Evolutionary conservation across 2,797 vertebrate genomes (phyloP).

Genomic region (Sardinella longiceps): DNA sequence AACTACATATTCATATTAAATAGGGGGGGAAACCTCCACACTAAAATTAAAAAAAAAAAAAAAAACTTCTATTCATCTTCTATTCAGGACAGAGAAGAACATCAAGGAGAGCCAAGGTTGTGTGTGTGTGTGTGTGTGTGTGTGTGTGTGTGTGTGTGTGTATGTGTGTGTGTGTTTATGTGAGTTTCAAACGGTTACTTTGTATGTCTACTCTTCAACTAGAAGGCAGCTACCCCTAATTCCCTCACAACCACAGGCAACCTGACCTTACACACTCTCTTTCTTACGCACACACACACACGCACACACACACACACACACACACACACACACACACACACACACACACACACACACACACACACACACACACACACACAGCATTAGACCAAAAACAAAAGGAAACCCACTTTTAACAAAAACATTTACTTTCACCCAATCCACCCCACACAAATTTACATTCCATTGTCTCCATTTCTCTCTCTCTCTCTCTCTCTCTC

Average conservation of each 20-base stretch:
- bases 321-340: not conserved
- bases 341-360: not conserved
- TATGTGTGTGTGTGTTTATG: not conserved
- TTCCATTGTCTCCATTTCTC: not conserved
- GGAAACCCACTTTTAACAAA: conserved; percentile 29
- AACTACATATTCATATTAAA: not conserved
- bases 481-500: not conserved
- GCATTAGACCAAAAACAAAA: not conserved
- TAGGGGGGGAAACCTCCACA: not conserved
- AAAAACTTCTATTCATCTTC: not conserved
- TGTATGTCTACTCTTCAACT: not conserved
- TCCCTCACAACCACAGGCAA: not conserved
- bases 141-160: not conserved
- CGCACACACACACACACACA: not conserved
- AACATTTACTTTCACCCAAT: conserved; percentile 36
- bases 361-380: conserved; percentile 15
- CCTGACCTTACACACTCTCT: not conserved
- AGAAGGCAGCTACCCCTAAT: not conserved
- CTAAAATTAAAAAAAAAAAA: not conserved
- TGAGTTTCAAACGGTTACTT: not conserved
- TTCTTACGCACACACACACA: not conserved
- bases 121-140: not conserved
- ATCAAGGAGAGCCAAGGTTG: not conserved
- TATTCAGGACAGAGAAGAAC: not conserved
- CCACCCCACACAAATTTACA: conserved; percentile 4